A percentile compares a stretch with the other conserved stretches of the same genome.
phyloP scores from a whole-genome alignment of 2,113 vertebrate species.

The Ancistrus triradiatus region DNA sequence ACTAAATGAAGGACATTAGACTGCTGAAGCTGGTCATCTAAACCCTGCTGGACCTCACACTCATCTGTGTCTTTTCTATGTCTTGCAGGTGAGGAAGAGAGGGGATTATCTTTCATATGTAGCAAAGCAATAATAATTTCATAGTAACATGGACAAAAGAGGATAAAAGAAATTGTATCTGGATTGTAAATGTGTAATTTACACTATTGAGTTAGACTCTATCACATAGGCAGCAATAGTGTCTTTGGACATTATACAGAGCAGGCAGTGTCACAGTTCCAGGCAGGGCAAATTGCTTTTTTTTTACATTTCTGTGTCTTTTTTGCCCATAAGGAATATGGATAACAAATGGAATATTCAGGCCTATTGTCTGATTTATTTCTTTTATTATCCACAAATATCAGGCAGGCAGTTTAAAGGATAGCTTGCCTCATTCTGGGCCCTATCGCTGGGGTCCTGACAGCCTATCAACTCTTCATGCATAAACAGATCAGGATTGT shows the following conservation, averaged over 20 bases:
- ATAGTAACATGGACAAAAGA: slow-evolving; percentile 2
- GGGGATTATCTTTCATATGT: background rate
- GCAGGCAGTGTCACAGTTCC: too few relatives aligned
- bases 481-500: slow-evolving; percentile 72
- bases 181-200: slow-evolving; percentile 53
- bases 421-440: slow-evolving; percentile 60
- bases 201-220: slow-evolving; percentile 52
- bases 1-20: slow-evolving; percentile 65
- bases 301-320: slow-evolving; percentile 75
- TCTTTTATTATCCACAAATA: slow-evolving; percentile 73
- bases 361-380: slow-evolving; percentile 80
- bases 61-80: background rate
- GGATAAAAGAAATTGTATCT: slow-evolving; percentile 30
- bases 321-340: slow-evolving; percentile 76
- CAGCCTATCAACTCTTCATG: slow-evolving; percentile 69
- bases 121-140: slow-evolving; percentile 16
- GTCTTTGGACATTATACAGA: slow-evolving; percentile 66
- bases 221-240: slow-evolving; percentile 58
- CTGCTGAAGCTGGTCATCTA: slow-evolving; percentile 61
- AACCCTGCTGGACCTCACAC: slow-evolving; percentile 28
- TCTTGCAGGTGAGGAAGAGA: slow-evolving; percentile 8
- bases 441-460: slow-evolving; percentile 67
- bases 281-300: slow-evolving; percentile 66
- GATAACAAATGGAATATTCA: slow-evolving; percentile 82
- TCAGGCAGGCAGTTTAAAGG: slow-evolving; percentile 69